Percentiles rank a stretch among this genome's conserved stretches.
Evolutionary conservation across 1,140 invertebrate species (phyloP).

Genomic region (Saccostrea glomerata): DNA sequence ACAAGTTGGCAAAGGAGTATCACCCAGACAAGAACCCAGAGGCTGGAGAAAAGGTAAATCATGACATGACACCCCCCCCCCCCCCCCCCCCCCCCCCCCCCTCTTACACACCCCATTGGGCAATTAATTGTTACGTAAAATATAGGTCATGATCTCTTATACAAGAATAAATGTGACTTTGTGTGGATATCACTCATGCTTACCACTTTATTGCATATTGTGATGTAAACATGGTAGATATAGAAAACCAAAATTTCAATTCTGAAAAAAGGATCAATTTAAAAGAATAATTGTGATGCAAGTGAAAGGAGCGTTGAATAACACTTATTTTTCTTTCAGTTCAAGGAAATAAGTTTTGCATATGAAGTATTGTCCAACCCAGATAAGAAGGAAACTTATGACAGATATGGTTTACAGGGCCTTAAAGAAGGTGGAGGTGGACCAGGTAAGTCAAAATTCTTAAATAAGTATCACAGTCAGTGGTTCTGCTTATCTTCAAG

Average conservation of each 20-base stretch:
- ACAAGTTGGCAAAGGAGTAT: constrained; percentile 93
- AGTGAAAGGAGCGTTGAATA: too few species aligned
- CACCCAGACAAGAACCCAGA: constrained; percentile 99
- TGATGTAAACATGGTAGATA: too few species aligned
- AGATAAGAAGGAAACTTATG: constrained; percentile 97
- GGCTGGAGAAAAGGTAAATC: constrained; percentile 85
- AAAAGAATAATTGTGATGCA: too few species aligned
- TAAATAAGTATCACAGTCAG: neutral
- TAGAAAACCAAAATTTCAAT: too few species aligned
- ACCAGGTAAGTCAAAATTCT: constrained; percentile 65
- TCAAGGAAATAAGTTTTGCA: constrained; percentile 98
- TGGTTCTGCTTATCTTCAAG: neutral
- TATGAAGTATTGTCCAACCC: constrained; percentile 98
- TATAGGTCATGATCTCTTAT: too few species aligned
- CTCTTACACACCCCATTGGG: too few species aligned
- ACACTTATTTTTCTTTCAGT: constrained; percentile 80
- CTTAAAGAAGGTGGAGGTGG: constrained; percentile 94
- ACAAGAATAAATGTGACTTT: too few species aligned
- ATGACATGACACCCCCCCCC: neutral
- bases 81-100: too few species aligned
- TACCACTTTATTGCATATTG: too few species aligned
- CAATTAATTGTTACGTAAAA: too few species aligned
- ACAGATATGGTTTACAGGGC: constrained; percentile 97
- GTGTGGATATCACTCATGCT: too few species aligned
- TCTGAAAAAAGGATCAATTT: too few species aligned